Evolutionary conservation across 1,140 invertebrate species (phyloP), one percentile per base, ranked within the genome.

Genomic region (Drosophila arizonae): DNA sequence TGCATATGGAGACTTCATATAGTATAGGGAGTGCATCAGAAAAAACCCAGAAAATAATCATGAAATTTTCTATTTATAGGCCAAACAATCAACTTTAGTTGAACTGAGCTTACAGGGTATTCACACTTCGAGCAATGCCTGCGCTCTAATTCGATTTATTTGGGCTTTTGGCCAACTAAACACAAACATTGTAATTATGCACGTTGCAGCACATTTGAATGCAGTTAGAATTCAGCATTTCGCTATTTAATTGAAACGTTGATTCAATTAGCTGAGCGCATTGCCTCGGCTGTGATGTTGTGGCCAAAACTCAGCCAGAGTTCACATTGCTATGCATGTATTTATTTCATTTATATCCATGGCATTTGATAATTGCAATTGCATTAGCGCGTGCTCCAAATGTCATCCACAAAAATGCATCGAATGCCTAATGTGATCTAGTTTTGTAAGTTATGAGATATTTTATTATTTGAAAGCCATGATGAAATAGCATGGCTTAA

Each of bases 201-300:
- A 43, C 52, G 30, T 64, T 64, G 50, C 15, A 39, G 39, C 13
- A n/a, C 28, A 54, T 74, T 63, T 60, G 15, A 64, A 57, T 70
- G 21, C 13, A 24, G 39, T 60, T 33, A 13, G 43, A 2, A 26
- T 39, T 21, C 39, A 15, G 15, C n/a, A 33, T 36, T 62, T 50
- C n/a, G 30, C 36, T 21, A 5, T 41, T n/a, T 50, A 70, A 64
- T 75, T 70, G 54, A 64, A 70, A 54, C 28, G 24, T 64, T 71
- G 30, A 71, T 71, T 60, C 60, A 75, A 75, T 75, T 71, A 71
- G 55, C 24, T 54, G n/a, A 54, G 69, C 17, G 33, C 51, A 48
- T 52, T 66, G 46, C 13, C 26, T 8, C 28, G 36, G 39, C 55
- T 48, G 43, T 30, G 33, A 64, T 64, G 30, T 52, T 69, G 58